phyloP scores from a whole-genome alignment of 2,888 invertebrate species.

The Listrodromus nycthemerus region DNA sequence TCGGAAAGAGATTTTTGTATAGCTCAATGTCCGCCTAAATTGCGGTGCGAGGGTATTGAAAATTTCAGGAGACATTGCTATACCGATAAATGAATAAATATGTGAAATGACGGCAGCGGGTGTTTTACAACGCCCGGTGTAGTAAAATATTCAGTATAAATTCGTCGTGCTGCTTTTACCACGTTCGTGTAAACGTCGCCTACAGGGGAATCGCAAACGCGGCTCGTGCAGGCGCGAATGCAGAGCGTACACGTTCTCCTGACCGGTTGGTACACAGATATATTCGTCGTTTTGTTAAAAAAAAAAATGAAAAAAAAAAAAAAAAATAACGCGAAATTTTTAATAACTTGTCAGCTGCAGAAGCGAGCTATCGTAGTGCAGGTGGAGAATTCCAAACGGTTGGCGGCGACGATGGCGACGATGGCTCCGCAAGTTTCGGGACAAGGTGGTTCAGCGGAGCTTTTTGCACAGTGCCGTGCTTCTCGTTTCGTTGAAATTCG shows the following conservation, averaged over 20 bases:
- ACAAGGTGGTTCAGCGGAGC: background rate
- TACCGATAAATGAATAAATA: no score
- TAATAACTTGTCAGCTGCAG: slow-evolving; percentile 76
- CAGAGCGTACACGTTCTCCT: slow-evolving; percentile 15
- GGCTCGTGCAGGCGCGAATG: background rate
- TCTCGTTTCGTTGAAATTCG: slow-evolving; percentile 49
- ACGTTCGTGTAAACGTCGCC: background rate
- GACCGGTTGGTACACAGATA: background rate
- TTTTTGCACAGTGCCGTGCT: slow-evolving; percentile 6
- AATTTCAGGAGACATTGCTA: no score
- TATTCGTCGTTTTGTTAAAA: slow-evolving; percentile 56
- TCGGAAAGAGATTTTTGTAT: no score
- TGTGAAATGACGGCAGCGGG: no score
- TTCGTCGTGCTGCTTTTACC: background rate
- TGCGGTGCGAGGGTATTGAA: no score
- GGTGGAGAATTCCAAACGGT: slow-evolving; percentile 67
- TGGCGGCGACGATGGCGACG: slow-evolving; percentile 31
- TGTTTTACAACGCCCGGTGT: no score
- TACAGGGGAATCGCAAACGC: background rate
- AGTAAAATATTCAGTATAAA: no score
- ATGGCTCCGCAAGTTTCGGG: slow-evolving; percentile 5
- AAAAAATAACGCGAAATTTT: slow-evolving; percentile 67
- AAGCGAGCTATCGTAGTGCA: slow-evolving; percentile 58
- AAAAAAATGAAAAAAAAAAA: slow-evolving; percentile 19
- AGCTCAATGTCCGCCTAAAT: no score